These are phyloP conservation scores for Lagopus muta DNA, from an alignment of 2,113 vertebrate species.

Conservation along the genomic window DNA sequence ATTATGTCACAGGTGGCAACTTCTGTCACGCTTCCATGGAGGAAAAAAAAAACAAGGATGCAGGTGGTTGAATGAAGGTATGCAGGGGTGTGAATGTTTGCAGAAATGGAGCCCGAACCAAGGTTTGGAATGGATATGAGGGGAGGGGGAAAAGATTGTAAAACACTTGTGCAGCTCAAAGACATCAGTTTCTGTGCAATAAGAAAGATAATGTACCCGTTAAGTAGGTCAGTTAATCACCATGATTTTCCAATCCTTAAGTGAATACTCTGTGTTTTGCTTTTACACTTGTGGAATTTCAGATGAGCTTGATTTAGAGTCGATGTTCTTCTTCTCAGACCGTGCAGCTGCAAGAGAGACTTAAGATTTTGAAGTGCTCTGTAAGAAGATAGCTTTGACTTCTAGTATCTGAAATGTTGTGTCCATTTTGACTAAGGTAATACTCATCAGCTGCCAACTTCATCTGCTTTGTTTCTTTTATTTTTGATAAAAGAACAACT, in stretches of 20 bases:
- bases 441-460: neutral
- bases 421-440: neutral
- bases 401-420: neutral
- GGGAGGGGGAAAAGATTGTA: neutral
- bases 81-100: neutral
- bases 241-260: neutral
- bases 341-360: neutral
- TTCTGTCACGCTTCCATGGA: rapidly evolving
- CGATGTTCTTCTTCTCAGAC: neutral
- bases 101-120: neutral
- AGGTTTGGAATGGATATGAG: neutral
- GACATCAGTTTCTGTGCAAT: neutral
- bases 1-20: rapidly evolving
- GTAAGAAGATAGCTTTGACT: neutral
- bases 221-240: neutral
- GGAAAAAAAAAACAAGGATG: neutral
- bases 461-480: neutral
- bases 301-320: neutral
- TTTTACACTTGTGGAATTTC: neutral
- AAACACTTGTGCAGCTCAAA: neutral
- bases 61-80: neutral
- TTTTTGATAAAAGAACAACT: neutral
- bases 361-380: neutral
- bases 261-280: neutral
- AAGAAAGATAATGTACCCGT: neutral